Evolutionary conservation across 2,797 vertebrate genomes (phyloP).

Genomic region (Diglossa cyanea): DNA sequence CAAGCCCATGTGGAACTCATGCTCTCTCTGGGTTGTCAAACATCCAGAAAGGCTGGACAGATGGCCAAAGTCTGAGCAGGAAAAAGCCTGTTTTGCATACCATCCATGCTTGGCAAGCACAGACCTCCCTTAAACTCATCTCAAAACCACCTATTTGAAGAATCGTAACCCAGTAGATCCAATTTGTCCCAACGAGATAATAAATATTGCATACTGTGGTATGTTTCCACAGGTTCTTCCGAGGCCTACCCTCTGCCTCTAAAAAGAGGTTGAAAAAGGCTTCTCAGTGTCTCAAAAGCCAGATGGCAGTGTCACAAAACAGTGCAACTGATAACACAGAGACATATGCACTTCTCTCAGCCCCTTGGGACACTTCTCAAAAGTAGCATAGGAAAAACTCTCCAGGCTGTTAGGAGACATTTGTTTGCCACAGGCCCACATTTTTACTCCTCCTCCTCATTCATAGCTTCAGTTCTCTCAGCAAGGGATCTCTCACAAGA

Average conservation of each 20-base stretch:
- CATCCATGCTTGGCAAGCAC: background rate
- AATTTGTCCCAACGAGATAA: background rate
- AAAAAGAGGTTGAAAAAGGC: background rate
- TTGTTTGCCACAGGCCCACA: background rate
- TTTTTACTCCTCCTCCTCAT: background rate
- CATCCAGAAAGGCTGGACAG: background rate
- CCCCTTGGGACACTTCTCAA: background rate
- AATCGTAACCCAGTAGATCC: background rate
- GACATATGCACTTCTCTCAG: background rate
- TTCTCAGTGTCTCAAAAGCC: background rate
- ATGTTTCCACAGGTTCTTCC: background rate
- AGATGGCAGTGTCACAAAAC: background rate
- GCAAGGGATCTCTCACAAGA: background rate
- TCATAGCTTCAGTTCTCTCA: background rate
- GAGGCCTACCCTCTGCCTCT: background rate
- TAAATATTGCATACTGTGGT: rapidly evolving
- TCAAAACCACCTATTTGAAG: background rate
- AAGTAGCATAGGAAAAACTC: background rate
- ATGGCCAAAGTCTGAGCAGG: background rate
- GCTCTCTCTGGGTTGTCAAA: background rate
- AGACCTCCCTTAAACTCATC: background rate
- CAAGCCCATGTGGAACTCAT: background rate
- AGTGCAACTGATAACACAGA: rapidly evolving
- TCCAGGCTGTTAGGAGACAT: background rate
- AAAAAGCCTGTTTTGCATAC: background rate